phyloP scores from a whole-genome alignment of 2,888 invertebrate species.

The Volucella inanis region DNA sequence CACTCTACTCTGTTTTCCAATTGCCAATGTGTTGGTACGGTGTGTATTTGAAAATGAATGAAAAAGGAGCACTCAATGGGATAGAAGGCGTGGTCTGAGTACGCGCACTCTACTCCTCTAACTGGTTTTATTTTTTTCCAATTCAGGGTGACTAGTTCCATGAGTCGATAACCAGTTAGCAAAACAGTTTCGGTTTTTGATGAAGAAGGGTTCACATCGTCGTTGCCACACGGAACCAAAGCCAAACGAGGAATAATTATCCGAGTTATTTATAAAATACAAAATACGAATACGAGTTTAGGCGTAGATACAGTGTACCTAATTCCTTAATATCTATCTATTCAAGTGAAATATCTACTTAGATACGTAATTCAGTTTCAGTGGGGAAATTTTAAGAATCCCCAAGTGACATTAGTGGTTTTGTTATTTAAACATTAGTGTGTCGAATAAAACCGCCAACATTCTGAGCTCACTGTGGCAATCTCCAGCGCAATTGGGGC shows the following conservation, averaged over 20 bases:
- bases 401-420: constrained; percentile 45
- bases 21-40: constrained; percentile 46
- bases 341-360: constrained; percentile 8
- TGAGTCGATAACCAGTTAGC: constrained; percentile 76
- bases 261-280: constrained; percentile 35
- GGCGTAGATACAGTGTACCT: constrained; percentile 31
- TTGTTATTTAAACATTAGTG: constrained; percentile 17
- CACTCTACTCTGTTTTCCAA: constrained; percentile 28
- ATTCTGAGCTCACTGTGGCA: constrained; percentile 83
- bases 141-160: constrained; percentile 76
- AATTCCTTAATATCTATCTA: constrained; percentile 18
- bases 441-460: constrained; percentile 76
- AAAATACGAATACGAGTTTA: constrained; percentile 50
- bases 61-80: constrained; percentile 54
- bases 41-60: constrained; percentile 50
- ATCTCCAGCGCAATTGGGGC: constrained; percentile 82
- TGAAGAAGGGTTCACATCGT: constrained; percentile 79
- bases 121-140: constrained; percentile 32
- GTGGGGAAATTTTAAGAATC: constrained; percentile 9
- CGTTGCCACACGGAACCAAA: constrained; percentile 5
- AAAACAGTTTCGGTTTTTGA: constrained; percentile 82
- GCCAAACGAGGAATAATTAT: constrained; percentile 58
- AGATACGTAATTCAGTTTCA: constrained; percentile 19
- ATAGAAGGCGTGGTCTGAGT: constrained; percentile 72
- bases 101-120: constrained; percentile 53